Evolutionary conservation across 2,888 invertebrate species (phyloP).

Genomic region (Eremobia ochroleuca): DNA sequence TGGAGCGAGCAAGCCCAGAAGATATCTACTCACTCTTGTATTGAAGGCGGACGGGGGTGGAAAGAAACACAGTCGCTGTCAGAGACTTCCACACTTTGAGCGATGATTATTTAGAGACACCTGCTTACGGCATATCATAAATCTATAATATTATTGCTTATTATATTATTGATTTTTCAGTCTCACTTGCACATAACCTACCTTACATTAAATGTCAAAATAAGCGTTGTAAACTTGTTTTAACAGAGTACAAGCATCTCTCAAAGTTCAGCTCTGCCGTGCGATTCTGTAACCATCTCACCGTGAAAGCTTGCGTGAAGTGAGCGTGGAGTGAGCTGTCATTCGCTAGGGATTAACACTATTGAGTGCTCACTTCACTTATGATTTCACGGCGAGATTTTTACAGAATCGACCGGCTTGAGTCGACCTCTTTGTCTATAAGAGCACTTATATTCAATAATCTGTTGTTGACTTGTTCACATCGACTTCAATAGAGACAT

Average conservation of each 20-base stretch:
- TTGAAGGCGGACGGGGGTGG: no score
- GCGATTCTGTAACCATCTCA: no score
- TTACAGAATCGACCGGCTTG: no score
- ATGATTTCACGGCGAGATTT: no score
- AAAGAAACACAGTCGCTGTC: background rate
- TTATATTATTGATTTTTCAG: background rate
- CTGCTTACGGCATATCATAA: background rate
- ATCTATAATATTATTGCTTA: background rate
- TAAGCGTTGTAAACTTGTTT: background rate
- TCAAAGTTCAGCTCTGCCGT: background rate
- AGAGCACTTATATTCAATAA: conserved; percentile 8
- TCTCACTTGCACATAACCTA: background rate
- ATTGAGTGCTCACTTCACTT: no score
- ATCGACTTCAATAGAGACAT: background rate
- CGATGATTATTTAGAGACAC: background rate
- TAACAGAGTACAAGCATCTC: background rate
- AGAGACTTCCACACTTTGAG: background rate
- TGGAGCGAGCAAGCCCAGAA: no score
- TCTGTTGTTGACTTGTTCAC: conserved; percentile 17
- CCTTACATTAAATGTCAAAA: no score
- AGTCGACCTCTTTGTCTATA: background rate
- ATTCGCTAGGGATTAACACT: no score
- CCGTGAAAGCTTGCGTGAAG: no score
- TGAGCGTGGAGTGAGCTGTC: no score
- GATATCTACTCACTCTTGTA: no score